Base-by-base conservation (phyloP, 2,113 vertebrate genomes). In the Hyperopisus bebe region DNA sequence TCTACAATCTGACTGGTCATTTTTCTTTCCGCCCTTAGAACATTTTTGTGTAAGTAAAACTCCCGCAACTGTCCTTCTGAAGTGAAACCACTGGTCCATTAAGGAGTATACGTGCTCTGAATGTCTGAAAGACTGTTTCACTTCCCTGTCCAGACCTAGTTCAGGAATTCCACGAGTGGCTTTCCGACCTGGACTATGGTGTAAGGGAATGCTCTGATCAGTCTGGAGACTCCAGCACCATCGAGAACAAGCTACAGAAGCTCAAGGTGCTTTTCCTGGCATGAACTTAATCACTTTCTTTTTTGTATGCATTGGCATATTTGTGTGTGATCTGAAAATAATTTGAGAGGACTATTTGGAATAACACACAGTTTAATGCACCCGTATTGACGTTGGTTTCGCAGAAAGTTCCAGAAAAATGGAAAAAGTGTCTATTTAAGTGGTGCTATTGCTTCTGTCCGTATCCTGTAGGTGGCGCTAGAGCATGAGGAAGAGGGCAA, bases 91-190 rank as follows among this genome's bases (percentile, higher is more conserved):
- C 5, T 55, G 53, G 0, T 10, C 24, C n/a, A 66, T 66, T 27
- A 66, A 66, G n/a, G n/a, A n/a, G n/a, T n/a, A n/a, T n/a, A n/a
- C 62, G 1, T 66, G 62, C 24, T 62, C 58, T 62, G 58, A 53
- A 53, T 3, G 51, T 55, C 51, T 58, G 55, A 66, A 66, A 31
- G 62, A 27, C 10, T 70, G n/a, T 66, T 31, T 70, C 27, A 70
- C 27, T 70, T 70, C n/a, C 62, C n/a, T 70, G 62, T 31, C 92
- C 92, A 99, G 98, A 96, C 62, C 94, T 97, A 15, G 96, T 98
- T 94, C 96, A 96, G 94, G 97, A 97, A 94, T 99, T 99, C 91
- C 97, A 98, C 90, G 95, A 95, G n/a, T 99, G 98, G 98, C 96
- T 98, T 89, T 96, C 95, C 89, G 93, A 94, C 90, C 94, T 96